Conservation (phyloP, 2,113 vertebrate genomes). For the Lathamus discolor region DNA sequence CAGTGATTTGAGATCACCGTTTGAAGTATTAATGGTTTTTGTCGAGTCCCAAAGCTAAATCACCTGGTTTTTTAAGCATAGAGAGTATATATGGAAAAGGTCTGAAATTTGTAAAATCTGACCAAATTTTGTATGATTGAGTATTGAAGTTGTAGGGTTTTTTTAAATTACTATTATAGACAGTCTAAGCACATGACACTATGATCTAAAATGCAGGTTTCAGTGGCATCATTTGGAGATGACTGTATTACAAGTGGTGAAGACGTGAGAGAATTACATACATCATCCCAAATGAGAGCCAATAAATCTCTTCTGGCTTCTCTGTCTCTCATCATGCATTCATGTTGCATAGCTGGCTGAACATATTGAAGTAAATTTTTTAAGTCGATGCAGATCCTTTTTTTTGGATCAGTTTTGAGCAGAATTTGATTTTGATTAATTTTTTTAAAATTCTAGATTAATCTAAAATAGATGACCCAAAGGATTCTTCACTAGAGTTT, state of each 20-base stretch:
- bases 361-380: not conserved
- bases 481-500: not conserved
- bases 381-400: not conserved
- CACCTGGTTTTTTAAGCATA: not conserved
- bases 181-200: not conserved
- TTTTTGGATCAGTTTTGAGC: not conserved
- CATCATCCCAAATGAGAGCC: not conserved
- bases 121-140: not conserved
- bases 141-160: not conserved
- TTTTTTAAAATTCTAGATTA: not conserved
- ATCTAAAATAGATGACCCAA: not conserved
- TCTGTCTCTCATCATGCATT: not conserved
- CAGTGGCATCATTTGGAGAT: slow-evolving; percentile 3
- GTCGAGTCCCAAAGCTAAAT: not conserved
- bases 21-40: slow-evolving; percentile 23
- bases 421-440: not conserved
- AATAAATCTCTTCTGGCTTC: not conserved
- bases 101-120: not conserved
- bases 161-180: not conserved
- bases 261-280: not conserved
- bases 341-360: not conserved
- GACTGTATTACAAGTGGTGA: not conserved
- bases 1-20: not conserved
- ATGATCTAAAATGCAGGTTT: not conserved
- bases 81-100: not conserved